phyloP scores from a whole-genome alignment of 2,797 vertebrate genomes.

The Pangasius sanitwongsei region DNA sequence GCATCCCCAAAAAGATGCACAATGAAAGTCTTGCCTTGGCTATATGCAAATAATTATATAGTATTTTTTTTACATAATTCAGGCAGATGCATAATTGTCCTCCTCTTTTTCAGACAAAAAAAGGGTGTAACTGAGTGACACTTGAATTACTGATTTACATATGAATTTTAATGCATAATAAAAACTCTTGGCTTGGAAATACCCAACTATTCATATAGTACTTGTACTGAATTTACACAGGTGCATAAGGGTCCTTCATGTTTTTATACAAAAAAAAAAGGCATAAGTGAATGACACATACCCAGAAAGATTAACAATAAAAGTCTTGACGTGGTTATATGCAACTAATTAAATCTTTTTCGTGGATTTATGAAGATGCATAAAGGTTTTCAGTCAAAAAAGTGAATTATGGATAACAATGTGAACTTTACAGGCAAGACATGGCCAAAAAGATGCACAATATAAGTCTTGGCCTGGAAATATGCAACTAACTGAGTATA shows the following conservation, averaged over 20 bases:
- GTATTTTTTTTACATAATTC: background rate
- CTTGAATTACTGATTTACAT: background rate
- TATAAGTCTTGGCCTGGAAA: background rate
- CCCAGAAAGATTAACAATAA: background rate
- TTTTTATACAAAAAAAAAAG: background rate
- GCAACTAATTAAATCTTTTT: no score
- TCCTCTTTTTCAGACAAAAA: background rate
- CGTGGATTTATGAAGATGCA: background rate
- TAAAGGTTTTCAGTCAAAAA: background rate
- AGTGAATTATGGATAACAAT: background rate
- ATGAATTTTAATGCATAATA: background rate
- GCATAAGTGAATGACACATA: background rate
- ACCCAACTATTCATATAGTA: background rate
- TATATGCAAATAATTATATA: constrained; percentile 13
- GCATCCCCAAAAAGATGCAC: background rate
- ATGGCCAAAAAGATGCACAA: background rate
- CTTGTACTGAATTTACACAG: background rate
- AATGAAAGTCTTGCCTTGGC: background rate
- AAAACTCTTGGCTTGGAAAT: background rate
- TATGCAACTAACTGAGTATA: background rate
- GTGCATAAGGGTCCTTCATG: background rate
- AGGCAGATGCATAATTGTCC: no score
- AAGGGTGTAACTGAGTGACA: background rate
- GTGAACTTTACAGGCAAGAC: background rate
- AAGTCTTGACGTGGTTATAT: background rate